Evolutionary conservation across 2,797 vertebrate genomes (phyloP), one percentile per base, ranked within the genome.

Genomic region (Danionella dracula): DNA sequence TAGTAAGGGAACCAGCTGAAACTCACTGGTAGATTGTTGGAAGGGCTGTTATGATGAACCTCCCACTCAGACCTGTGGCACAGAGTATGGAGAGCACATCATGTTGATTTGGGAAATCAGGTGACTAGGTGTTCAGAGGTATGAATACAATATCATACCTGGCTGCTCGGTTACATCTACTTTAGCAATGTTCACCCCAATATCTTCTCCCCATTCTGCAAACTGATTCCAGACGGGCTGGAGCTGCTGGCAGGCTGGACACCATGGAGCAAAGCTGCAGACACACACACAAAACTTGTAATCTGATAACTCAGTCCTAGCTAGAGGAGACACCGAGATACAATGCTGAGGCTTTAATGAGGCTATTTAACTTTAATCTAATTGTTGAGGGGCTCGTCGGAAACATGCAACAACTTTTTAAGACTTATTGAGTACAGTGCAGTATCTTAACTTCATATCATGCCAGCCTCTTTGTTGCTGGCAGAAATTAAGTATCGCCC

Each of bases 1-100:
- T n/a, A n/a, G n/a, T n/a, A n/a, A n/a, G n/a, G n/a, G n/a, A n/a
- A n/a, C n/a, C n/a, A n/a, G n/a, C n/a, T n/a, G n/a, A n/a, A 41
- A 94, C 95, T 93, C 84, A 99, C 95, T 98, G 96, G 75, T 97
- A 99, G 72, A 98, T 94, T 10, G 94, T 95, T 34, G 96, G 96
- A 81, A 99, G 93, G 7, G 96, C 94, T 12, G 94, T 97, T 77
- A 99, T 98, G 81, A 97, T 83, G 82, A 99, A 99, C 56, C 96
- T 83, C 1, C 96, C 96, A 16, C 96, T 99, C 72, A 99, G 76
- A 67, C 95, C 96, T 99, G 77, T 0, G 84, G 76, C 64, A 70
- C 32, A 51, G 6, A 13, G 4, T n/a, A n/a, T n/a, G 45, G 4
- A 19, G 21, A 19, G 2, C 3, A 51, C 32, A 34, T 69, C 9